These are phyloP conservation scores for Argyresthia albistria DNA, from an alignment of 2,888 invertebrate species.

Conservation along the genomic window DNA sequence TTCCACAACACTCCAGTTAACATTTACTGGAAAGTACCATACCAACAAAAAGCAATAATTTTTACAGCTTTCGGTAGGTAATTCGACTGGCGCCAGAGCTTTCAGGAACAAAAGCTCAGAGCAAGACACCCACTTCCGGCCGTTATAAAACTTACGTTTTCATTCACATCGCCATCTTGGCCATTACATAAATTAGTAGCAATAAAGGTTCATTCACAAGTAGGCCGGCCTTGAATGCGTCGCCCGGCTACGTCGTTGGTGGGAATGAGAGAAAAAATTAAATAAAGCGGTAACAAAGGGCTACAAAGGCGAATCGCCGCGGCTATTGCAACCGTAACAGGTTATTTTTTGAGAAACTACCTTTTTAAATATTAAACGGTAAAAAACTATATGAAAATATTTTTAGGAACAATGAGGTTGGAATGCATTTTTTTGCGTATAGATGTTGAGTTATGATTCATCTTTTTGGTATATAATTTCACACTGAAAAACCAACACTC, in stretches of 20 bases:
- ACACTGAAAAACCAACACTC: no score
- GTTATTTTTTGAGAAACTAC: not conserved
- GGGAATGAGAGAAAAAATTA: constrained; percentile 8
- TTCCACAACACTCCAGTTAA: no score
- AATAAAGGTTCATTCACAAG: constrained; percentile 46
- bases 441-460: no score
- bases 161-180: constrained; percentile 34
- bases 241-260: constrained; percentile 12
- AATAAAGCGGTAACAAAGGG: not conserved
- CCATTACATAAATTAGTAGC: constrained; percentile 39
- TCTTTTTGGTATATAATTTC: no score
- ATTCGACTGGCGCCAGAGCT: not conserved
- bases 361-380: not conserved
- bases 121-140: constrained; percentile 1
- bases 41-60: no score
- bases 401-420: no score
- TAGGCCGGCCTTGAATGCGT: constrained; percentile 1
- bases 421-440: no score
- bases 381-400: no score
- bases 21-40: no score
- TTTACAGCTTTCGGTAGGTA: not conserved
- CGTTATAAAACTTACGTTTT: constrained; percentile 13
- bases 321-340: not conserved
- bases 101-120: not conserved
- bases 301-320: constrained; percentile 5